phyloP scores from a whole-genome alignment of 2,888 invertebrate genomes.

The Aporophyla lueneburgensis region DNA sequence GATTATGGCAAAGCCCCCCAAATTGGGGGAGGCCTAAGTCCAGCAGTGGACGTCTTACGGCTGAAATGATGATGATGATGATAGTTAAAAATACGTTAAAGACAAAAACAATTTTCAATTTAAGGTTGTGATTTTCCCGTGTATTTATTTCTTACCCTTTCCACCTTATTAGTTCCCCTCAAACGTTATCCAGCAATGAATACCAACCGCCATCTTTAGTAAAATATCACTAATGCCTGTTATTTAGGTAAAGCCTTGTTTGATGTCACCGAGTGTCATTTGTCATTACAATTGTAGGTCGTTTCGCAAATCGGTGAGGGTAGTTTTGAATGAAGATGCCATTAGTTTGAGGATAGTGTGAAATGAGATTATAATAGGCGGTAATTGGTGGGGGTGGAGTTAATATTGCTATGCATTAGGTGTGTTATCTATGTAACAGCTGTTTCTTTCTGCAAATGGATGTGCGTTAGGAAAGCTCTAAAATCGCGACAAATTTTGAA shows the following conservation, averaged over 20 bases:
- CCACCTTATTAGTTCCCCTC: not conserved
- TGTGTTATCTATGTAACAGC: too few species aligned
- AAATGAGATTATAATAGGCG: conserved; percentile 6
- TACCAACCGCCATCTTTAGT: not conserved
- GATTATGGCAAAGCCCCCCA: too few species aligned
- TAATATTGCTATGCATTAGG: too few species aligned
- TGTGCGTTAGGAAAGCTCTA: too few species aligned
- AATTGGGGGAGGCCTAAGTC: too few species aligned
- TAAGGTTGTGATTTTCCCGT: not conserved
- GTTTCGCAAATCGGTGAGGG: conserved; percentile 33
- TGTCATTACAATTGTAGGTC: conserved; percentile 34
- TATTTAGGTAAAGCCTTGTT: conserved; percentile 56
- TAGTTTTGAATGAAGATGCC: conserved; percentile 32
- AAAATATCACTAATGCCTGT: conserved; percentile 53
- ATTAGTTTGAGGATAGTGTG: conserved; percentile 11
- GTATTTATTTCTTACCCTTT: not conserved
- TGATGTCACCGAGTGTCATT: conserved; percentile 36
- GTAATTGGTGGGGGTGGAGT: not conserved
- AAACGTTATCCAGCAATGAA: not conserved
- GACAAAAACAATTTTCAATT: too few species aligned
- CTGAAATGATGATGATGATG: too few species aligned
- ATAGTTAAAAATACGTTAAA: too few species aligned
- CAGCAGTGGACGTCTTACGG: too few species aligned
- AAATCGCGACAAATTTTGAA: not conserved
- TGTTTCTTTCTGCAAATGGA: too few species aligned